These are phyloP conservation scores for Alces alces DNA, from an alignment of 2,113 vertebrate genomes.

Conservation along the genomic window DNA sequence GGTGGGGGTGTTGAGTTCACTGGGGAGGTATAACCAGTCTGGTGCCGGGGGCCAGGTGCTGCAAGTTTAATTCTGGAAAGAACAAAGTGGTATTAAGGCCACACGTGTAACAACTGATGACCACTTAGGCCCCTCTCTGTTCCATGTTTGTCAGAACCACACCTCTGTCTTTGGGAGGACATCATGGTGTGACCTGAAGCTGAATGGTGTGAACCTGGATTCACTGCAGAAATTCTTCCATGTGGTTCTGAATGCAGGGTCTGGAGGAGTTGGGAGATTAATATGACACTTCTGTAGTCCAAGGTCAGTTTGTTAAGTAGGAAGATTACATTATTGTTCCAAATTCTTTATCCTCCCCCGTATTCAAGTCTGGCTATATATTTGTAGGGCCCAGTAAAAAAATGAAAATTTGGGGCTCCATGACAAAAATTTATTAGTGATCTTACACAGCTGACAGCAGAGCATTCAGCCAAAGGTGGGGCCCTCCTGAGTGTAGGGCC, in stretches of 20 bases:
- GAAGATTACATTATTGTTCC: neutral
- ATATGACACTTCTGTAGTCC: neutral
- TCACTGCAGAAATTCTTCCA: neutral
- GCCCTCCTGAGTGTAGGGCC: neutral
- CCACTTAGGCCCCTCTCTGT: neutral
- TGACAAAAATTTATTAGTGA: too few species aligned
- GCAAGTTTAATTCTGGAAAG: neutral
- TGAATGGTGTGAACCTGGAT: neutral
- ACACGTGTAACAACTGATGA: too few species aligned
- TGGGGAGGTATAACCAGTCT: neutral
- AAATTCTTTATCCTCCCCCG: neutral
- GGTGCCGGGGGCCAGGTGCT: neutral
- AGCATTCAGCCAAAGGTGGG: neutral
- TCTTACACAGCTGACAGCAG: neutral
- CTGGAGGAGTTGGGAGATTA: neutral
- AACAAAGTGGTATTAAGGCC: neutral
- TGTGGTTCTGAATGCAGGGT: neutral
- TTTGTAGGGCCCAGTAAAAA: neutral
- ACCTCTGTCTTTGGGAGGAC: neutral
- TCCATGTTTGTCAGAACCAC: neutral
- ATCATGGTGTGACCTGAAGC: too few species aligned
- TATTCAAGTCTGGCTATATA: neutral
- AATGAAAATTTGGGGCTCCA: neutral
- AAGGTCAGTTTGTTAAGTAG: neutral
- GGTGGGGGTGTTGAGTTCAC: rapidly evolving